Base-by-base conservation (phyloP, 2,888 invertebrate species). In the Agrochola circellaris region DNA sequence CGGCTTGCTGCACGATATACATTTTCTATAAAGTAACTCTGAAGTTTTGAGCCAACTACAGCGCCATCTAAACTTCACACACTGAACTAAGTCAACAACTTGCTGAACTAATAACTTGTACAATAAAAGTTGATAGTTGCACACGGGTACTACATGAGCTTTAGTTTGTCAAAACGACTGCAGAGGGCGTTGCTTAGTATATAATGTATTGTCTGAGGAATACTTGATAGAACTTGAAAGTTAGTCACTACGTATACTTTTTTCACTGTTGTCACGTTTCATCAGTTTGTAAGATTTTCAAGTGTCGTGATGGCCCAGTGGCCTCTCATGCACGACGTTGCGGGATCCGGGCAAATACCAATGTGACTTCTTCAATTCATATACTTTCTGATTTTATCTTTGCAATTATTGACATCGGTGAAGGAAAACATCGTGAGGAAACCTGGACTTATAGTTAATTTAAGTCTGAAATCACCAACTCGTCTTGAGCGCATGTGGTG, bases 51-150 rank as follows among this genome's bases (percentile, higher is more conserved):
- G 6, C 0, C 0, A 60, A 64, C 15, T 48, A 0, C 54, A 81
- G 61, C 81, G 60, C 77, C 83, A 84, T 78, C 83, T 84, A 51
- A 71, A 77, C 45, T 70, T 51, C 3, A 51, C 13, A 30, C 30
- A 60, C 1, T 7, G 65, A 77, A 83, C 61, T 72, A 56, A 30
- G 26, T 11, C 7, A 56, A 72, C 54, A 38, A 54, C 23, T 61
- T 62, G 8, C 48, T 38, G 6, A 26, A 64, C 42, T 17, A 17
- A 17, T 54, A 78, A 71, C 64, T 64, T 79, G 42, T 34, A 34
- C 34, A 72, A 54, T 38, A 62, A 62, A 48, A 61, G 74, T 38
- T 42, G 45, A 54, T 38, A 56, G 60, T 15, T 45, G 45, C 30
- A n/a, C n/a, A 48, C 64, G 20, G n/a, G 5, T 65, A 54, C 34